Evolutionary conservation across 2,888 invertebrate genomes (phyloP), one percentile per base, ranked within the genome.

Genomic region (Xanthorhoe designata): DNA sequence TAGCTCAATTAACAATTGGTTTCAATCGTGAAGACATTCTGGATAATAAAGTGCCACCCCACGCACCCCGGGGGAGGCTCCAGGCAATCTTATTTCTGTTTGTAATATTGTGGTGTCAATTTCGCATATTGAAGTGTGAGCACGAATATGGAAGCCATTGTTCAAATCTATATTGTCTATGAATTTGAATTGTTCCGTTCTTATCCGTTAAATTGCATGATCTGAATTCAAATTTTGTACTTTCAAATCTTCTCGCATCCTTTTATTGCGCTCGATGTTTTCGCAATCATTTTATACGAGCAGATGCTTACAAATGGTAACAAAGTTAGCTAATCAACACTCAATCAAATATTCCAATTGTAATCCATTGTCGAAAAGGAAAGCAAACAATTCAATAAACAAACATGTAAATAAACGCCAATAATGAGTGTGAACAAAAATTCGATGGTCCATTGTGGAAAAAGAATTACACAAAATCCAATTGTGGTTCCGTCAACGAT

Each of bases 1-100:
- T 90, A 88, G 90, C 93, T 93, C 93, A 92, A 93, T 92, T 93
- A 92, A 93, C 93, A 92, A 92, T 91, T 88, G 93, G 91, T 91
- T 92, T 92, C 92, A 92, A 92, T 92, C 92, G 91, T 82, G 91
- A 91, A 91, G 91, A 92, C 92, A 90, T 90, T 89, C 88, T 81
- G 88, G 86, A 85, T 91, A 91, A 92, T 91, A 92, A 92, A 92
- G 89, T 88, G 83, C 87, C 78, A 75, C 90, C 83, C 89, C 87
- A 77, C 78, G 73, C 78, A 72, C 74, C 80, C 76, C 67, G 71
- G 69, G 82, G 87, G 87, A 77, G 85, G 88, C 86, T 84, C 79
- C 78, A 85, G 86, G 89, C 91, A 89, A 90, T 91, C 90, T 91
- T 92, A 92, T 92, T 91, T 92, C 92, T 92, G 88, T 92, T 92